Evolutionary conservation across 2,797 vertebrate genomes (phyloP), one percentile per base, ranked within the genome.

Genomic region (Fratercula arctica): DNA sequence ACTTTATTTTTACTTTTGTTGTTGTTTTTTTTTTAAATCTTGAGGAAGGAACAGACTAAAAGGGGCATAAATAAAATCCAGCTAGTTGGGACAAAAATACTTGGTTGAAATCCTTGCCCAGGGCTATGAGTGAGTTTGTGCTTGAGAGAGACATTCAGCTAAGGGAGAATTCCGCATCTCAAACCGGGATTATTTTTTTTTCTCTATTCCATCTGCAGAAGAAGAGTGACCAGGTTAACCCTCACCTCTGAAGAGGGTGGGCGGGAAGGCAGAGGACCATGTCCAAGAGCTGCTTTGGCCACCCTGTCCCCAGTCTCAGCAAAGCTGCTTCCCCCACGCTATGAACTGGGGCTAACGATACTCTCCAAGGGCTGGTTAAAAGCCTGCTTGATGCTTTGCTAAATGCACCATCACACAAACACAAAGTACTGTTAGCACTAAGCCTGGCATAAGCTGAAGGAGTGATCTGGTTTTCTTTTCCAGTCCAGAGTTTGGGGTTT

Each of bases 1-100:
- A 51, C 57, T 94, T 95, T 94, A 94, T 96, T 96, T 96, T 96
- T 93, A 84, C 73, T 88, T 85, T 57, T 73, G 81, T 67, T 90
- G 53, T 72, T 87, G 18, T 6, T 39, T 28, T 4, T 68, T 61
- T 4, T 66, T 61, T 73, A 69, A 84, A 56, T 89, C 79, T 87
- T n/a, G 53, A 95, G 90, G 81, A 96, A 96, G 86, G 60, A 95
- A 92, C 81, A 77, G 25, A 39, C 88, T 93, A 59, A 94, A 90
- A 92, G 23, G 37, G 43, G 82, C 79, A 84, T 78, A 93, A 92
- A 93, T 64, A 89, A 90, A 93, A 51, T 39, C 57, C 86, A 91
- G 15, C 46, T 48, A 31, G 33, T 0, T 78, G 87, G 67, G 61
- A 84, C 64, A 74, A 84, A 93, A 89, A 75, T 85, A 72, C 35